These are phyloP conservation scores for Bombus confusus DNA, from an alignment of 1,140 invertebrate species.

Conservation along the genomic window DNA sequence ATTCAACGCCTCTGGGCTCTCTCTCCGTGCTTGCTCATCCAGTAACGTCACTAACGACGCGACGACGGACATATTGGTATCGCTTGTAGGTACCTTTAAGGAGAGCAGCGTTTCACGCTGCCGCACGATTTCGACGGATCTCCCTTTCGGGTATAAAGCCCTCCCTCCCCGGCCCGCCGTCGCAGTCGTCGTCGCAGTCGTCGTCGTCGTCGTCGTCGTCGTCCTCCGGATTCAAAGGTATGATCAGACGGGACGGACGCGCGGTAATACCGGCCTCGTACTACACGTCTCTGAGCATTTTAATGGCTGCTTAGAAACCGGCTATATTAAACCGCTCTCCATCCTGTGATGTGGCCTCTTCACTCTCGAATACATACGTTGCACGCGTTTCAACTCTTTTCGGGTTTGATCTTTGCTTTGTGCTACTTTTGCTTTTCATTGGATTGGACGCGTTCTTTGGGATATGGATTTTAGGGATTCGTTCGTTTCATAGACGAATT, in stretches of 20 bases:
- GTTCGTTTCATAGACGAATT: not conserved
- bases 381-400: no score
- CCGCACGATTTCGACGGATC: constrained; percentile 47
- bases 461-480: not conserved
- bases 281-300: constrained; percentile 37
- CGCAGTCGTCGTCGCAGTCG: not conserved
- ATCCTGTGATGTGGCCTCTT: not conserved
- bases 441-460: not conserved
- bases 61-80: constrained; percentile 69
- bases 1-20: constrained; percentile 52
- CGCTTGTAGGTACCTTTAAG: constrained; percentile 56
- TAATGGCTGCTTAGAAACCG: constrained; percentile 39
- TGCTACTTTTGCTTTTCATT: not conserved
- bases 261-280: constrained; percentile 16
- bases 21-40: constrained; percentile 64
- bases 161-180: no score
- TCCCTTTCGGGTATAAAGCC: constrained; percentile 39
- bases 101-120: constrained; percentile 50
- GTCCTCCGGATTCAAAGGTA: constrained; percentile 39
- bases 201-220: constrained; percentile 6
- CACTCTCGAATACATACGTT: not conserved
- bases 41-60: constrained; percentile 69
- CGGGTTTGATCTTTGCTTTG: not conserved
- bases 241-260: constrained; percentile 25
- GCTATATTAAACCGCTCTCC: constrained; percentile 37